phyloP scores from a whole-genome alignment of 2,888 invertebrate species.

The Diarsia dahlii region DNA sequence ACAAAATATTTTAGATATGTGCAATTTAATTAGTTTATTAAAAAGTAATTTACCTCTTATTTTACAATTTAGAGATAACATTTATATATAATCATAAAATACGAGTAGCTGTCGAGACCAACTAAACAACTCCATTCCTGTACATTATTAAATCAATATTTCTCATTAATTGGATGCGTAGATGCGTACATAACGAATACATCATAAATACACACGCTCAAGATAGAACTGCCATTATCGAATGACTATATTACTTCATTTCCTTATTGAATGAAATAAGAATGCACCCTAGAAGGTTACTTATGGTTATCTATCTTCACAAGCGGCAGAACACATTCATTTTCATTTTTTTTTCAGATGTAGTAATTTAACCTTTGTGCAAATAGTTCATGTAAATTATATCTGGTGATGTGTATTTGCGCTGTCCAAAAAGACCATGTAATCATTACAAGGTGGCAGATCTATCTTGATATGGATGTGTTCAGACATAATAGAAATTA shows the following conservation, averaged over 20 bases:
- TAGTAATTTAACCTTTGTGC: not conserved
- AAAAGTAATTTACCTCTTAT: conserved; percentile 77
- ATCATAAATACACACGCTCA: conserved; percentile 20
- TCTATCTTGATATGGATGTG: conserved; percentile 14
- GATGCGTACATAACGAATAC: conserved; percentile 35
- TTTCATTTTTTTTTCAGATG: not conserved
- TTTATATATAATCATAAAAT: conserved; percentile 66
- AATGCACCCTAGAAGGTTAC: too few species aligned
- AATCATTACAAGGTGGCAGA: conserved; percentile 39
- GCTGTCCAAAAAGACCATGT: not conserved
- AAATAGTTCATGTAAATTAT: not conserved
- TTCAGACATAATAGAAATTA: conserved; percentile 15
- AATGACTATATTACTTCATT: conserved; percentile 17
- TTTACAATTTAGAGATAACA: conserved; percentile 77
- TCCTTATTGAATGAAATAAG: conserved; percentile 7
- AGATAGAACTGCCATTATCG: conserved; percentile 44
- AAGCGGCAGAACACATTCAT: not conserved
- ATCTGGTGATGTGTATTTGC: not conserved
- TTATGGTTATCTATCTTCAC: too few species aligned
- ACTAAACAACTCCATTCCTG: conserved; percentile 51
- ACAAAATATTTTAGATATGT: conserved; percentile 76
- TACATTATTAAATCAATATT: conserved; percentile 47
- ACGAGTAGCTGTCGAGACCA: conserved; percentile 52
- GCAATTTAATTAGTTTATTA: conserved; percentile 83
- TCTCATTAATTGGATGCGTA: conserved; percentile 15